These are phyloP conservation scores for Onychomys arenicola DNA, from an alignment of 2,797 vertebrate species.

Conservation along the genomic window DNA sequence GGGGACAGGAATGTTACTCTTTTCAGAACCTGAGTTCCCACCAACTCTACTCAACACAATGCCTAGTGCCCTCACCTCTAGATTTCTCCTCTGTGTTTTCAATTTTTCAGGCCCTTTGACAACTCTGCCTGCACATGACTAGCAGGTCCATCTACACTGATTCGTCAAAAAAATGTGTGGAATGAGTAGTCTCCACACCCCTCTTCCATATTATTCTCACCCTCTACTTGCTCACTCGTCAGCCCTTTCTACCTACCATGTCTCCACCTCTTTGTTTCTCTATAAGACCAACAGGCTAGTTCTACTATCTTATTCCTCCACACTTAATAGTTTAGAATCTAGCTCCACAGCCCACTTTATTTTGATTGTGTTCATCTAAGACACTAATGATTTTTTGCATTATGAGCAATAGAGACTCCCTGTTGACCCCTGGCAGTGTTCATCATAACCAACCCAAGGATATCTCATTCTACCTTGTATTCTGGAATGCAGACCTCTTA, in stretches of 20 bases:
- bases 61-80: neutral
- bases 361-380: neutral
- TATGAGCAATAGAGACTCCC: neutral
- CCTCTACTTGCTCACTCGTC: neutral
- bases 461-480: neutral
- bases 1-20: neutral
- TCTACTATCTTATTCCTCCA: neutral
- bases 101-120: neutral
- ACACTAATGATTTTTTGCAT: neutral
- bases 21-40: neutral
- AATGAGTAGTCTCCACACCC: neutral
- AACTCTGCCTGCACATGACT: neutral
- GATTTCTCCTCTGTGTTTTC: neutral
- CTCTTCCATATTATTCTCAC: neutral
- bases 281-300: neutral
- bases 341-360: neutral
- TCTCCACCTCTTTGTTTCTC: neutral
- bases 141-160: neutral
- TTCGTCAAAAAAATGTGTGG: neutral
- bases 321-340: neutral
- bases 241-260: neutral
- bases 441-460: accelerated
- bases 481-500: neutral
- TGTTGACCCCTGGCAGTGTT: neutral
- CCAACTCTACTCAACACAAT: neutral